Evolutionary conservation across 2,888 invertebrate genomes (phyloP).

Genomic region (Celastrina argiolus): DNA sequence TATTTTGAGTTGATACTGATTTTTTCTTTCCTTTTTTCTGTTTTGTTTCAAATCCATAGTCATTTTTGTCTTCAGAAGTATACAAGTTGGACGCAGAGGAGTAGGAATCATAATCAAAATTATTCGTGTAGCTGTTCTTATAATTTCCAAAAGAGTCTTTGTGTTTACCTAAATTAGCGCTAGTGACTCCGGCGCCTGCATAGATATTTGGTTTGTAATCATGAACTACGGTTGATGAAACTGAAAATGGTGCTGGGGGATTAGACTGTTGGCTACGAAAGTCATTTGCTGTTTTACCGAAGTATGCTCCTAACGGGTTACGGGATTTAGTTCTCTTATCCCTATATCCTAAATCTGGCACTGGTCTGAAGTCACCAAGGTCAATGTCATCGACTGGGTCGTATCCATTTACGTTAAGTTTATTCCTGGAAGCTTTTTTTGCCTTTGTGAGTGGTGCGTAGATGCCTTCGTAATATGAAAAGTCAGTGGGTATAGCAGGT

Average conservation of each 20-base stretch:
- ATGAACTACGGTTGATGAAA: slow-evolving; percentile 61
- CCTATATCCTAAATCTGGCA: slow-evolving; percentile 52
- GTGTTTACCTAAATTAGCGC: slow-evolving; percentile 45
- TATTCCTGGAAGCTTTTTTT: slow-evolving; percentile 45
- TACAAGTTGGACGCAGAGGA: slow-evolving; percentile 58
- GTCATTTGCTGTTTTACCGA: slow-evolving; percentile 47
- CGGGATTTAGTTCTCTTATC: slow-evolving; percentile 49
- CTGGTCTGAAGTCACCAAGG: slow-evolving; percentile 49
- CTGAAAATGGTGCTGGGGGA: slow-evolving; percentile 52
- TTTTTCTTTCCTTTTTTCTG: slow-evolving; percentile 57
- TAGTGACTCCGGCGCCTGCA: slow-evolving; percentile 36
- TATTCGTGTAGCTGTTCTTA: slow-evolving; percentile 54
- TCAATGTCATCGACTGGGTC: slow-evolving; percentile 41
- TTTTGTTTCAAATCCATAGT: slow-evolving; percentile 40
- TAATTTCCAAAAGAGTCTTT: slow-evolving; percentile 55
- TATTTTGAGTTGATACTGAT: slow-evolving; percentile 66
- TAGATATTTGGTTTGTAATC: slow-evolving; percentile 57
- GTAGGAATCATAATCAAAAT: slow-evolving; percentile 58
- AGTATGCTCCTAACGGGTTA: slow-evolving; percentile 40
- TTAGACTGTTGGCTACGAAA: slow-evolving; percentile 48
- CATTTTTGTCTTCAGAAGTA: slow-evolving; percentile 47
- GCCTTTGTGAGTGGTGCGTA: slow-evolving; percentile 48
- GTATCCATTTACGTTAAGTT: slow-evolving; percentile 39
- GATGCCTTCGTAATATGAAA: slow-evolving; percentile 65
- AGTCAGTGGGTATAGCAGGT: slow-evolving; percentile 45